These are phyloP conservation scores for Oegoconia quadripuncta DNA, from an alignment of 2,888 invertebrate species.

Conservation along the genomic window DNA sequence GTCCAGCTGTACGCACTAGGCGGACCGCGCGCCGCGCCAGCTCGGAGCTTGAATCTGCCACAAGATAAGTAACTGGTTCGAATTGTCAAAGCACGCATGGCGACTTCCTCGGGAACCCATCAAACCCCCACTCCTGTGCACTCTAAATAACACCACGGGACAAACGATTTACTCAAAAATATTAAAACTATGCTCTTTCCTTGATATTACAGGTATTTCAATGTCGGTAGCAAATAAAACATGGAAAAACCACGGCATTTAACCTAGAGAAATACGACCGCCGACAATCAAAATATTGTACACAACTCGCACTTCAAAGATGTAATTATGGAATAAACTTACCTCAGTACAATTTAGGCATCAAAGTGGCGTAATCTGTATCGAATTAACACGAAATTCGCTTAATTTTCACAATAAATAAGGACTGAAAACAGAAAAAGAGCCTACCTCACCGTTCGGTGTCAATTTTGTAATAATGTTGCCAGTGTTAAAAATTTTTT, in stretches of 20 bases:
- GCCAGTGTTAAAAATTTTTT: slow-evolving; percentile 26
- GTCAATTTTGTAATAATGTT: slow-evolving; percentile 63
- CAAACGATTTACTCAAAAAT: neutral
- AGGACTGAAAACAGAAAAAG: slow-evolving; percentile 76
- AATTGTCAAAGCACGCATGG: slow-evolving; percentile 68
- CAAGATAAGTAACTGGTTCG: slow-evolving; percentile 14
- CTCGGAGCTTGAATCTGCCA: neutral
- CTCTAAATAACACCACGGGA: neutral
- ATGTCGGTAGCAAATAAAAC: slow-evolving; percentile 17
- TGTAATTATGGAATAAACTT: slow-evolving; percentile 32
- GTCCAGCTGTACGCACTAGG: too few species aligned
- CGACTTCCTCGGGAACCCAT: slow-evolving; percentile 32
- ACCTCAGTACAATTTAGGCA: slow-evolving; percentile 74
- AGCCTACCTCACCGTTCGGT: slow-evolving; percentile 77
- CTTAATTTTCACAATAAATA: slow-evolving; percentile 70
- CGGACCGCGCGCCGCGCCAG: neutral
- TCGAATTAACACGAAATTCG: slow-evolving; percentile 59
- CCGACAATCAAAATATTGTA: slow-evolving; percentile 58
- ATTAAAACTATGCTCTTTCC: neutral
- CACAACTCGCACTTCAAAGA: slow-evolving; percentile 6
- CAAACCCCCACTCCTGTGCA: slow-evolving; percentile 6
- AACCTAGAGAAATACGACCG: slow-evolving; percentile 62
- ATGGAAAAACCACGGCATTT: slow-evolving; percentile 41
- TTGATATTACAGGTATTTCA: neutral
- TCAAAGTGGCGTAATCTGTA: slow-evolving; percentile 60